Evolutionary conservation across 2,888 invertebrate species (phyloP).

Genomic region (Hoplodrina blanda): DNA sequence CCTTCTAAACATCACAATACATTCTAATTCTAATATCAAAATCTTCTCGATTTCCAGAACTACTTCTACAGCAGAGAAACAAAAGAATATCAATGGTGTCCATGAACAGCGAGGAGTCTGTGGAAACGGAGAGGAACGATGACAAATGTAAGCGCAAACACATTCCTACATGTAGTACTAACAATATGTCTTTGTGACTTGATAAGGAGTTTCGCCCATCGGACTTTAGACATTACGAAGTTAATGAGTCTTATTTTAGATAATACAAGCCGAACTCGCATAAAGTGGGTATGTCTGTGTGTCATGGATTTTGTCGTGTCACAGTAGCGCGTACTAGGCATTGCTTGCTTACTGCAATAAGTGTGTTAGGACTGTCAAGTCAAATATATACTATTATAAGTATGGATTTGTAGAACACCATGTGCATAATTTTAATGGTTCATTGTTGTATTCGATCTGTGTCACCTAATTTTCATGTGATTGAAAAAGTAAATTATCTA

Average conservation of each 20-base stretch:
- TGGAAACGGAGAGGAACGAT: conserved; percentile 81
- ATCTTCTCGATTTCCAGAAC: conserved; percentile 78
- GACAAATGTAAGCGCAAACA: conserved; percentile 83
- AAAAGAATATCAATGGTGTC: conserved; percentile 85
- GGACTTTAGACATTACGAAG: conserved; percentile 12
- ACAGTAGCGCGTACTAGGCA: background rate
- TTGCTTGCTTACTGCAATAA: conserved; percentile 18
- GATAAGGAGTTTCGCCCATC: conserved; percentile 31
- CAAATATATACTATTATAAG: conserved; percentile 1
- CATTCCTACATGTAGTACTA: background rate
- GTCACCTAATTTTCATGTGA: conserved; percentile 23
- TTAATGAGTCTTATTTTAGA: conserved; percentile 20
- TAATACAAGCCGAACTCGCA: conserved; percentile 7
- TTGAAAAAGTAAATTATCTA: conserved; percentile 6
- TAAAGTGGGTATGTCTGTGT: background rate
- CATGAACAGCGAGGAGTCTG: conserved; percentile 84
- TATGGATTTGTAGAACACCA: conserved; percentile 20
- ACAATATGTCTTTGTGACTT: conserved; percentile 11
- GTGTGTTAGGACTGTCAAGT: conserved; percentile 31
- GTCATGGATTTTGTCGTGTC: conserved; percentile 20
- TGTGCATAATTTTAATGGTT: conserved; percentile 38
- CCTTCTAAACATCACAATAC: too few species aligned
- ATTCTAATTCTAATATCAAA: conserved; percentile 1
- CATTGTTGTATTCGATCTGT: conserved; percentile 15
- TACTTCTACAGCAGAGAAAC: conserved; percentile 83